A percentile compares a stretch with the other conserved stretches of the same genome.
Conservation (phyloP, 1,140 invertebrate genomes). For the Eufriesea mexicana region DNA sequence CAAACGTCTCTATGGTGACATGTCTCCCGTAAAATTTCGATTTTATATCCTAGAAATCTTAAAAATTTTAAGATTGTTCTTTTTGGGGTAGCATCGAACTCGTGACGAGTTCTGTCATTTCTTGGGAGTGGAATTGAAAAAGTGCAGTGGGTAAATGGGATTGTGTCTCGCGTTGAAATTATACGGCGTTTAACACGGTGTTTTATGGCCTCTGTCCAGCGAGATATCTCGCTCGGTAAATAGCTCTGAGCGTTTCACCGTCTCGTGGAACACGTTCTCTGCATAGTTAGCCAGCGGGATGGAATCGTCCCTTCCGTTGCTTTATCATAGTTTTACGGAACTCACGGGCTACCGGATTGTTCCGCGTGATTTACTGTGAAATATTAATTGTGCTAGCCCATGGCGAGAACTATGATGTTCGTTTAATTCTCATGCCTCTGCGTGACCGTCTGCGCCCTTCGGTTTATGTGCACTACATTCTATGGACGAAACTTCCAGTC, state of each 20-base stretch:
- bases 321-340: conserved; percentile 32
- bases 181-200: neutral
- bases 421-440: neutral
- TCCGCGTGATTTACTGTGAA: neutral
- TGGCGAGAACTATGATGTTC: neutral
- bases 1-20: neutral
- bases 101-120: neutral
- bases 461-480: no score
- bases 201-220: conserved; percentile 23
- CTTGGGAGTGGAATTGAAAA: neutral
- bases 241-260: conserved; percentile 27
- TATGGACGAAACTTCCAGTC: no score
- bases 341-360: neutral
- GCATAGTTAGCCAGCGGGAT: conserved; percentile 36
- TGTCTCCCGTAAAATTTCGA: neutral
- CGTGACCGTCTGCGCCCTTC: no score
- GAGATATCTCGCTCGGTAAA: conserved; percentile 26
- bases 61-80: no score
- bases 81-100: neutral
- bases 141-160: neutral
- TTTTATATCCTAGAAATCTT: no score
- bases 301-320: neutral
- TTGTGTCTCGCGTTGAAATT: neutral
- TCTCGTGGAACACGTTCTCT: conserved; percentile 25
- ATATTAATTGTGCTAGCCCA: neutral